Conservation (phyloP, 30 jellyfish, hydroid and myxozoan species). For the Mastigias papua region DNA sequence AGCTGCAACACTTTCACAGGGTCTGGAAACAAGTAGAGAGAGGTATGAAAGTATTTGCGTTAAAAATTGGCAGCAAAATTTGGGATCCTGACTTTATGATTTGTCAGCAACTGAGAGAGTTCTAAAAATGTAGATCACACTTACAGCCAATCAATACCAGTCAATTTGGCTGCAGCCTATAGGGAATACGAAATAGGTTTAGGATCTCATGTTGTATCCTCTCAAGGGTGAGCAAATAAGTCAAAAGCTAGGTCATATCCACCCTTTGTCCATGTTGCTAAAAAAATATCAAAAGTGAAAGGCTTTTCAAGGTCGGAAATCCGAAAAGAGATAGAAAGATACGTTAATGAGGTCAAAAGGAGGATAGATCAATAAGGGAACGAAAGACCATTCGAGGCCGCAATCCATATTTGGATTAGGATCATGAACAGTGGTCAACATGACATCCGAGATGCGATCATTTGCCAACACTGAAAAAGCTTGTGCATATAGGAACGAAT, state of each 20-base stretch:
- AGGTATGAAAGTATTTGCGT: too few species aligned
- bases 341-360: neutral
- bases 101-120: too few species aligned
- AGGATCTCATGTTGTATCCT: too few species aligned
- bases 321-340: neutral
- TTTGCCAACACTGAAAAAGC: neutral
- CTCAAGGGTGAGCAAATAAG: neutral
- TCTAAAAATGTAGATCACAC: too few species aligned
- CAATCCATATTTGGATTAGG: neutral
- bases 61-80: too few species aligned
- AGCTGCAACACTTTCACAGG: too few species aligned
- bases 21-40: too few species aligned
- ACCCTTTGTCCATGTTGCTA: neutral
- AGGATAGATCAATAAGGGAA: conserved; percentile 1
- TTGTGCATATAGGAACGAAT: neutral
- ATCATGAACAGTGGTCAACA: neutral
- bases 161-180: too few species aligned
- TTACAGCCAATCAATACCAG: too few species aligned
- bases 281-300: neutral
- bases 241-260: neutral
- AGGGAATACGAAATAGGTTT: too few species aligned
- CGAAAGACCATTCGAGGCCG: conserved; percentile 7
- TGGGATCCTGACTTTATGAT: too few species aligned
- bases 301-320: neutral
- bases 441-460: neutral